Evolutionary conservation across 2,797 vertebrate species (phyloP).

Genomic region (Tympanoctomys barrerae): DNA sequence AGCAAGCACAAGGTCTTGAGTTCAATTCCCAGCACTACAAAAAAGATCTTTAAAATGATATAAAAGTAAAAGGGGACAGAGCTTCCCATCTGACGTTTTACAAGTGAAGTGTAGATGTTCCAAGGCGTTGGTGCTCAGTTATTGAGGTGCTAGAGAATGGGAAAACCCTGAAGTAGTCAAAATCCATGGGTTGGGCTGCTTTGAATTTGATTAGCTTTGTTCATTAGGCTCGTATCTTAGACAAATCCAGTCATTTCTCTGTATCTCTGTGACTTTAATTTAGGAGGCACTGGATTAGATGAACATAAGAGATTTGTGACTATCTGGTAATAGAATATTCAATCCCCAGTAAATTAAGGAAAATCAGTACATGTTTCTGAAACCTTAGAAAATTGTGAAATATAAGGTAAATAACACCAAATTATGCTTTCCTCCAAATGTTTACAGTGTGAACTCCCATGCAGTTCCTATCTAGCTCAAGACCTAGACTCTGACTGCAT

Average conservation of each 20-base stretch:
- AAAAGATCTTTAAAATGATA: not conserved
- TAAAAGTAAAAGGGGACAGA: not conserved
- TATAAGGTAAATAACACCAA: not conserved
- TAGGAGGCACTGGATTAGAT: not conserved
- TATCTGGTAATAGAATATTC: not conserved
- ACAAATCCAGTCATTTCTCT: constrained; percentile 22
- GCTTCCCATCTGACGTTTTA: not conserved
- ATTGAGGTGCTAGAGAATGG: not conserved
- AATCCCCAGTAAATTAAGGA: not conserved
- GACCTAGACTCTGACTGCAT: not conserved
- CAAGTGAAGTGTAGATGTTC: not conserved
- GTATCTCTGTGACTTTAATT: not conserved
- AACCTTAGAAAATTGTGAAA: constrained; percentile 1
- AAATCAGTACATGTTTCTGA: not conserved
- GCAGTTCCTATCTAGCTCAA: not conserved
- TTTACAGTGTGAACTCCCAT: not conserved
- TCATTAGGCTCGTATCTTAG: not conserved
- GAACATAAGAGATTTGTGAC: not conserved
- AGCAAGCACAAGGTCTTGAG: too few species aligned
- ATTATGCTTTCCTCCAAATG: constrained; percentile 10
- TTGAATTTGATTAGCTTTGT: constrained; percentile 5
- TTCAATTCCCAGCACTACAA: too few species aligned
- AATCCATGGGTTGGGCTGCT: not conserved
- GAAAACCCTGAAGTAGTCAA: not conserved
- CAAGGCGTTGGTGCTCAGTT: not conserved